phyloP scores from a whole-genome alignment of 2,113 vertebrate genomes.

The Cyphotilapia sp. region DNA sequence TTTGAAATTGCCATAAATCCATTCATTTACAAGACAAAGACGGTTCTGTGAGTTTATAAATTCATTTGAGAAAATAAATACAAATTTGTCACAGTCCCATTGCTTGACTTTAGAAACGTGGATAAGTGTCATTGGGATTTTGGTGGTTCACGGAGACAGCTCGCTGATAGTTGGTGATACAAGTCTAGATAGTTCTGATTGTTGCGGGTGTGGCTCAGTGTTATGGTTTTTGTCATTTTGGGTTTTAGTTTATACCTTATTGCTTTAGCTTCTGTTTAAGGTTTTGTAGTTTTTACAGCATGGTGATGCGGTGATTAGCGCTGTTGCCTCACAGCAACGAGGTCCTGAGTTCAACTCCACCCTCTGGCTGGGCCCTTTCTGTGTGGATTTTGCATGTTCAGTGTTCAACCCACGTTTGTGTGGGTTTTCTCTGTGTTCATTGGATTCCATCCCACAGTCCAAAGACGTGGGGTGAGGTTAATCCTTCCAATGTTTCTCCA shows the following conservation, averaged over 20 bases:
- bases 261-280: not conserved
- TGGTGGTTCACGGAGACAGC: not conserved
- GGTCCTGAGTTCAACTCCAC: not conserved
- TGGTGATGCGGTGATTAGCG: not conserved
- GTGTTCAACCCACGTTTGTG: not conserved
- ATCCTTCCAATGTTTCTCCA: not conserved
- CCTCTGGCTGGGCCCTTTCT: not conserved
- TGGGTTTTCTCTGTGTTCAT: not conserved
- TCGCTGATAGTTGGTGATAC: not conserved
- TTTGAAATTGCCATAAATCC: not conserved
- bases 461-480: not conserved
- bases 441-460: not conserved
- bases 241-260: not conserved
- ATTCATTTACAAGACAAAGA: not conserved
- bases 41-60: not conserved
- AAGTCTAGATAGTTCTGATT: not conserved
- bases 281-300: not conserved
- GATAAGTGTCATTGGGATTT: not conserved
- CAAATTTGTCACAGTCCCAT: not conserved
- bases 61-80: not conserved
- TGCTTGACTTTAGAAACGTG: not conserved
- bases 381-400: not conserved
- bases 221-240: not conserved
- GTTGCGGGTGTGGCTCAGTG: not conserved
- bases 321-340: not conserved